Evolutionary conservation across 2,888 invertebrate genomes (phyloP), one percentile per base, ranked within the genome.

Genomic region (Stomorhina lunata): DNA sequence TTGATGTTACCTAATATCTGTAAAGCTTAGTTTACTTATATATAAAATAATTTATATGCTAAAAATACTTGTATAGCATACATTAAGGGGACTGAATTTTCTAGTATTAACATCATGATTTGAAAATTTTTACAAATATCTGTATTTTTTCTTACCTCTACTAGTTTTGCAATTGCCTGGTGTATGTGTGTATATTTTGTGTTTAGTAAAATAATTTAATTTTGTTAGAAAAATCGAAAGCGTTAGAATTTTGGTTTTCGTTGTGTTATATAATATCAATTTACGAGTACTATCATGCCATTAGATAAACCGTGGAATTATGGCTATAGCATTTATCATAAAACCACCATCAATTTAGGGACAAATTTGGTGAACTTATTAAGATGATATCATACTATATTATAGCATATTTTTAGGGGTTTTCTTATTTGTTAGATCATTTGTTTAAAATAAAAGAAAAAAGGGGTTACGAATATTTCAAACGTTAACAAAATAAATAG

Each of bases 1-100:
- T 65, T 69, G 81, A 82, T 69, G 78, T 73, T 69, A 69, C 53
- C 75, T 82, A 82, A 78, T 82, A 78, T 69, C 65, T 78, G 69
- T 48, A 65, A 59, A 77, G 73, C 63, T 78, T 50, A 69, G 78
- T 71, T 57, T 50, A 32, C 55, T 32, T 25, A 45, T 48, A 7
- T 50, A 53, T 2, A 10, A 25, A 69, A n/a, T n/a, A n/a, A n/a
- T n/a, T n/a, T n/a, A n/a, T n/a, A n/a, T n/a, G n/a, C n/a, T n/a
- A n/a, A n/a, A n/a, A n/a, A n/a, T n/a, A n/a, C n/a, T n/a, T n/a
- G n/a, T n/a, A n/a, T n/a, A n/a, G 37, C 25, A 34, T 59, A 10
- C 4, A 20, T 45, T 12, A 27, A 40, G 12, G 6, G n/a, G n/a
- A n/a, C n/a, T n/a, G n/a, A n/a, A n/a, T n/a, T n/a, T n/a, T n/a